Conservation (phyloP, 2,113 vertebrate genomes). For the Campylorhamphus procurvoides region DNA sequence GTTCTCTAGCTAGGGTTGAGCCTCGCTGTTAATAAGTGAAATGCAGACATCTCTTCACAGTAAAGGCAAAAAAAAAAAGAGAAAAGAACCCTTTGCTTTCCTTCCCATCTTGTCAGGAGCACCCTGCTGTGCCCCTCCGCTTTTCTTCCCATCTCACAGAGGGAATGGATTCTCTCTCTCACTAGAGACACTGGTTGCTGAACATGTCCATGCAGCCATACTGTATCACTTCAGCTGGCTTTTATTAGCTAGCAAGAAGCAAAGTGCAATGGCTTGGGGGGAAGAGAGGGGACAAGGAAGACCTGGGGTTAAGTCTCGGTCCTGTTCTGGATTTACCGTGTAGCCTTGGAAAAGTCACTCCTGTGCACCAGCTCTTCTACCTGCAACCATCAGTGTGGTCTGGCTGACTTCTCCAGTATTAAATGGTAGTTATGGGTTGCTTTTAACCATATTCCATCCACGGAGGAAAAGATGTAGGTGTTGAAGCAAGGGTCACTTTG, state of each 20-base stretch:
- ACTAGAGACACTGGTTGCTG: not conserved
- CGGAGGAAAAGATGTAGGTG: not conserved
- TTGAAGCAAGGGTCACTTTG: constrained; percentile 17
- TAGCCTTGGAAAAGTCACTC: not conserved
- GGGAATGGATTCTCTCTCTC: not conserved
- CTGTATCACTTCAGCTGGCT: not conserved
- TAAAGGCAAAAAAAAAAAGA: constrained; percentile 7
- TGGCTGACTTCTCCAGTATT: not conserved
- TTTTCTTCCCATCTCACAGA: constrained; percentile 26
- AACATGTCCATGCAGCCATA: not conserved
- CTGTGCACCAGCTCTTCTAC: not conserved
- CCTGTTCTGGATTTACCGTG: not conserved
- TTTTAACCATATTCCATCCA: not conserved
- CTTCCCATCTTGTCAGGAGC: constrained; percentile 21
- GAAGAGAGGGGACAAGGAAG: not conserved
- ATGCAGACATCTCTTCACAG: constrained; percentile 24
- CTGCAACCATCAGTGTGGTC: not conserved
- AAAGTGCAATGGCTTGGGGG: not conserved
- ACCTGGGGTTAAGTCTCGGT: not conserved
- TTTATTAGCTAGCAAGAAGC: not conserved
- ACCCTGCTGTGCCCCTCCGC: constrained; percentile 12
- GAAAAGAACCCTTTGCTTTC: constrained; percentile 7
- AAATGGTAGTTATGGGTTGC: not conserved
- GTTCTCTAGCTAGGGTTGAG: constrained; percentile 34
- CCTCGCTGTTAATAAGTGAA: constrained; percentile 39